Evolutionary conservation across 1,140 invertebrate genomes (phyloP).

Genomic region (Meteorus sp.): DNA sequence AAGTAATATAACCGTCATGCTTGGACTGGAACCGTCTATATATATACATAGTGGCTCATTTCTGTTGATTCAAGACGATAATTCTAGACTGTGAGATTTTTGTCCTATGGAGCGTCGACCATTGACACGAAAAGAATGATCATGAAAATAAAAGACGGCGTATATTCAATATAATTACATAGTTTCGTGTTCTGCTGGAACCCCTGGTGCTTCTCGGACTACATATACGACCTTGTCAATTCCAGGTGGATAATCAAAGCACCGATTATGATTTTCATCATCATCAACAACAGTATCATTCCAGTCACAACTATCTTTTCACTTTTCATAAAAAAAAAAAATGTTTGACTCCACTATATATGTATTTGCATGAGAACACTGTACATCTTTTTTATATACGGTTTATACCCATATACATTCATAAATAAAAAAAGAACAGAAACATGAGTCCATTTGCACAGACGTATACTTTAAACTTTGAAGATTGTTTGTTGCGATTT

Average conservation of each 20-base stretch:
- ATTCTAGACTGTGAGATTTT: constrained; percentile 49
- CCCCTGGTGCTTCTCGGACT: constrained; percentile 24
- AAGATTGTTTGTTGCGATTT: constrained; percentile 5
- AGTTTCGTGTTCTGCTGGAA: constrained; percentile 47
- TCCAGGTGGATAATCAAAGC: constrained; percentile 5
- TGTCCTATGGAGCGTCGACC: constrained; percentile 11
- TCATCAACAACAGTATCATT: neutral
- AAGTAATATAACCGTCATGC: too few relatives aligned
- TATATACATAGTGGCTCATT: too few relatives aligned
- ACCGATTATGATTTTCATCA: neutral
- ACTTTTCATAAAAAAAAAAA: neutral
- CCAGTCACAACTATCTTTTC: too few relatives aligned
- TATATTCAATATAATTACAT: constrained; percentile 51
- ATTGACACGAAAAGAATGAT: constrained; percentile 31
- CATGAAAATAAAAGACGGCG: constrained; percentile 39
- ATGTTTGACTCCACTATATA: too few relatives aligned
- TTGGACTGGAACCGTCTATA: too few relatives aligned
- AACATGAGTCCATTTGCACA: neutral
- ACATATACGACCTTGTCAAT: constrained; percentile 1
- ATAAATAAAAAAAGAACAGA: neutral
- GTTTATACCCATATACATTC: neutral
- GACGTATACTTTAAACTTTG: constrained; percentile 1
- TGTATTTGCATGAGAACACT: too few relatives aligned
- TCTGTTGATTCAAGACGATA: constrained; percentile 58
- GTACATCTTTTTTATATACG: too few relatives aligned